Base-by-base conservation (phyloP, 1,140 invertebrate genomes). In the Eumaeus atala region DNA sequence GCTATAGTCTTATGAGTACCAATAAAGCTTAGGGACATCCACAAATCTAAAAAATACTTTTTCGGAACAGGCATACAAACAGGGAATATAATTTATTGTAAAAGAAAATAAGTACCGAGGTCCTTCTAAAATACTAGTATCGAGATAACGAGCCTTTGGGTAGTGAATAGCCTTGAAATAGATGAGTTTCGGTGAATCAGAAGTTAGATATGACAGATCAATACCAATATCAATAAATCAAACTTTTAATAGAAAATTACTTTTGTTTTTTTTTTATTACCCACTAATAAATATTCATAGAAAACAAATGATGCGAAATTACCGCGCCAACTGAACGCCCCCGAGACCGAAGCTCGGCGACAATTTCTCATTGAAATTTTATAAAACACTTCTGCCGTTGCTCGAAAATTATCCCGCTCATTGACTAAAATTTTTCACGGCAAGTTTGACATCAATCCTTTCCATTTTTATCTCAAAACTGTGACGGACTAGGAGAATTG, bases 401-500 rank as follows among this genome's bases (percentile, higher is more conserved):
- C 70, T 70, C 56, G 68, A 64, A 83, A 84, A 84, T 84, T 86
- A 83, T 84, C 80, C 81, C 72, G 74, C 74, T 75, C 81, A 84
- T 86, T 83, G 83, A 83, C 77, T 80, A 78, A 80, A 78, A 80
- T 82, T 84, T 83, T 84, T 83, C 78, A 81, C 76, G 66, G 77
- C 69, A 79, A 86, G 80, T 83, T 84, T 84, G 80, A 81, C 83
- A 84, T 84, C 77, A 83, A 84, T 86, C 80, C 74, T 83, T 83
- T 74, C 57, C 70, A 75, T 69, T 81, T 84, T 83, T 83, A 85
- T 85, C 79, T 81, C 54, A 59, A 61, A 67, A 73, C 66, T 70
- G 67, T 75, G 74, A 67, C 71, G 59, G 62, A 54, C 59, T 70
- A 68, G 75, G 74, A 67, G 70, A 74, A 78, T 77, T 77, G 80